Evolutionary conservation across 2,113 vertebrate genomes (phyloP).

Genomic region (Motacilla tschutschensis): DNA sequence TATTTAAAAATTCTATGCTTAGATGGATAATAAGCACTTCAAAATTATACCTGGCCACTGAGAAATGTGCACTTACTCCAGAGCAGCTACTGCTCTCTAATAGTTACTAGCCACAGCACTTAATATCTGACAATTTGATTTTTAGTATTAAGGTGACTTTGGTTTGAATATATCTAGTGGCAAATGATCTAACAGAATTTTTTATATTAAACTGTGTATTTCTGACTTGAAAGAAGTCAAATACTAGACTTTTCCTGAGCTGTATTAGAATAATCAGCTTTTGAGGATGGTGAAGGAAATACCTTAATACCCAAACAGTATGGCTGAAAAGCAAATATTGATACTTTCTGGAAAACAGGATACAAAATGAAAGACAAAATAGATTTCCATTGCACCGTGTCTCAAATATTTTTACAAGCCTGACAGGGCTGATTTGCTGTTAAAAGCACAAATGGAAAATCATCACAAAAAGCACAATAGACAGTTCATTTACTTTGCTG

Average conservation of each 20-base stretch:
- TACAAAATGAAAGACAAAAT: slow-evolving; percentile 23
- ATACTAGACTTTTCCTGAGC: slow-evolving; percentile 33
- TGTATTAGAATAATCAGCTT: slow-evolving; percentile 62
- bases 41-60: slow-evolving; percentile 63
- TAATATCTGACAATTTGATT: slow-evolving; percentile 50
- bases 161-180: slow-evolving; percentile 40
- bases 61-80: slow-evolving; percentile 57
- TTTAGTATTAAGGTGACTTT: slow-evolving; percentile 80
- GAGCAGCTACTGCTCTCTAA: slow-evolving; percentile 58
- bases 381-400: neutral
- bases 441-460: neutral
- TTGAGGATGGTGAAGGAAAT: slow-evolving; percentile 29
- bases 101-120: slow-evolving; percentile 56
- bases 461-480: neutral
- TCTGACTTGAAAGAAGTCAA: slow-evolving; percentile 24
- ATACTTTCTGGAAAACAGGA: neutral
- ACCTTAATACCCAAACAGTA: slow-evolving; percentile 20
- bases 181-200: slow-evolving; percentile 32
- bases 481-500: neutral
- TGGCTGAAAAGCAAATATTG: slow-evolving; percentile 41
- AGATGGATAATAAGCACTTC: slow-evolving; percentile 68
- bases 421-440: neutral
- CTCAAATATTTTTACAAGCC: neutral
- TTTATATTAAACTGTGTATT: neutral
- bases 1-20: slow-evolving; percentile 76